Base-by-base conservation (phyloP, 2,888 invertebrate genomes). In the Aporophyla nigra region DNA sequence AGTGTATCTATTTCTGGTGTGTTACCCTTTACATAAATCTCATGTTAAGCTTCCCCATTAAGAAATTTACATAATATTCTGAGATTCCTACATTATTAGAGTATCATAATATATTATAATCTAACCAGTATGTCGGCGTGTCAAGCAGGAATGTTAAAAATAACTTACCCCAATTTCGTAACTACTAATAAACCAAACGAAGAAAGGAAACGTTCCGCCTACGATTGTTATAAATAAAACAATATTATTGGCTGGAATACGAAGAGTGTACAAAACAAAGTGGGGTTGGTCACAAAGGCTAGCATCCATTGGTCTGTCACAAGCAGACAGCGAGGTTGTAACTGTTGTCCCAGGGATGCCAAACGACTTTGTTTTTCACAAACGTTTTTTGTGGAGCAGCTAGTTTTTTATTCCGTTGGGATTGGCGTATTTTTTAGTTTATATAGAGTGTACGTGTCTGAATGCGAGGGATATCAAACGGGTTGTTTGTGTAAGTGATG, bases 241-340 rank as follows among this genome's bases (percentile, higher is more conserved):
- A 66, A 68, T 76, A 76, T 85, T 74, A 86, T 84, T 76, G 81
- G 71, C 49, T 59, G n/a, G 62, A 58, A 71, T 83, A 76, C 80
- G 83, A 80, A 84, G 78, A 83, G 62, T 78, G 75, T 80, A 79
- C 71, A 79, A 83, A 88, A 83, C 81, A 71, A 67, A 83, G 71
- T 76, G 80, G 63, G 49, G 72, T 74, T 74, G 75, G 72, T 58
- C 71, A 80, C 81, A 83, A 85, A 81, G 74, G 76, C 65, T 43
- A 54, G 53, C 76, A 62, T 65, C 86, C 78, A 83, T 76, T 77
- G 85, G 74, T 75, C 78, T 89, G 88, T 86, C 89, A 83, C 72
- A 43, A 51, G 72, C 88, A 88, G 88, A 74, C 80, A 62, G 63
- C 46, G 74, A 71, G 80, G 80, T 59, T 81, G 81, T 76, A 72